Percentiles rank a stretch among this genome's conserved stretches.
Conservation (phyloP, 2,888 invertebrate genomes). For the Andrena haemorrhoa region DNA sequence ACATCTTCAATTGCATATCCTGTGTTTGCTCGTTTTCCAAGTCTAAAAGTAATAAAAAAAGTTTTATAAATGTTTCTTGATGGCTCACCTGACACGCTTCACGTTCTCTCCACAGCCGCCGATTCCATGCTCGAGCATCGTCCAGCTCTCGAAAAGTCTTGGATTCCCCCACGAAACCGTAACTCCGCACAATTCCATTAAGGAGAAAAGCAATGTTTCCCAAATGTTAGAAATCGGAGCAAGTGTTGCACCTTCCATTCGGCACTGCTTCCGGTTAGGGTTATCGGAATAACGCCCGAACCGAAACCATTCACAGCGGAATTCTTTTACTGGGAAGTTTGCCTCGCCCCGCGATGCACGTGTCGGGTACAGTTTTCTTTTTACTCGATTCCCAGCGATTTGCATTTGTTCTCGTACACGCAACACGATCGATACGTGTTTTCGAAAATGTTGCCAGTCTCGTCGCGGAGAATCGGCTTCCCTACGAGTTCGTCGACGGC, state of each 20-base stretch:
- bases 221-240: background rate
- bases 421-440: background rate
- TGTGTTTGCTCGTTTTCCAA: background rate
- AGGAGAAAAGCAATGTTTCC: slow-evolving; percentile 33
- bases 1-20: background rate
- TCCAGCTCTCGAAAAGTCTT: slow-evolving; percentile 64
- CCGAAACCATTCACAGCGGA: background rate
- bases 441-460: background rate
- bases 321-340: background rate
- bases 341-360: background rate
- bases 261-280: background rate
- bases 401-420: background rate
- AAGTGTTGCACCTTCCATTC: slow-evolving; percentile 29
- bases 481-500: background rate
- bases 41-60: background rate
- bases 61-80: background rate
- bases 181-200: slow-evolving; percentile 30
- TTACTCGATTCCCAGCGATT: background rate
- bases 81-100: slow-evolving; percentile 73
- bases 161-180: background rate
- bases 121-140: slow-evolving; percentile 59
- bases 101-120: slow-evolving; percentile 70
- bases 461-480: background rate
- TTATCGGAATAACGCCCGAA: background rate
- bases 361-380: background rate